Percentiles rank a stretch among this genome's conserved stretches.
phyloP scores from a whole-genome alignment of 1,140 invertebrate genomes.

The Zaprionus nigranus region DNA sequence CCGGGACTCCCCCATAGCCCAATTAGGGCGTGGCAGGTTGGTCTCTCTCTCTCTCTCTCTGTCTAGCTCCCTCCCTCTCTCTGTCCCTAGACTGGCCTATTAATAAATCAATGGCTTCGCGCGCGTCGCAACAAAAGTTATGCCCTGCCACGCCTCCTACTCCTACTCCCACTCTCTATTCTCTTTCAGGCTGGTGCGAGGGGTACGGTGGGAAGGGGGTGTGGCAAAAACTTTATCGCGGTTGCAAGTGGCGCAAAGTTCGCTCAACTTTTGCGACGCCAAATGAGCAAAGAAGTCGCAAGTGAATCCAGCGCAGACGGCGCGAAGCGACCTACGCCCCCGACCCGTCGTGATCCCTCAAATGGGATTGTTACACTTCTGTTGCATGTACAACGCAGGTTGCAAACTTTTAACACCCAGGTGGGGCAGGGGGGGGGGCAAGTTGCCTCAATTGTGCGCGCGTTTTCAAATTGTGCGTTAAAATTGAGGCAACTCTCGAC shows the following conservation, averaged over 20 bases:
- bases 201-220: neutral
- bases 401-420: conserved; percentile 49
- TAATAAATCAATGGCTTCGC: conserved; percentile 77
- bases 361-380: conserved; percentile 55
- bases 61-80: neutral
- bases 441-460: conserved; percentile 48
- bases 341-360: conserved; percentile 7
- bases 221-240: conserved; percentile 69
- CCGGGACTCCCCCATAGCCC: neutral
- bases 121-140: conserved; percentile 64
- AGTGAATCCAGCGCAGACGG: conserved; percentile 10
- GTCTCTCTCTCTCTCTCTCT: too few relatives aligned
- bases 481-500: conserved; percentile 59
- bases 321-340: neutral
- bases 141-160: conserved; percentile 2
- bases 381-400: conserved; percentile 66
- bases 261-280: conserved; percentile 61
- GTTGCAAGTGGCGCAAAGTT: conserved; percentile 70
- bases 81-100: conserved; percentile 36
- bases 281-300: conserved; percentile 62
- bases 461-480: conserved; percentile 79
- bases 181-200: neutral
- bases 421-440: neutral
- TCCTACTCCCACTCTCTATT: neutral
- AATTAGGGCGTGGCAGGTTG: neutral